These are phyloP conservation scores for Lochmaea capreae DNA, from an alignment of 2,888 invertebrate genomes.

Conservation along the genomic window DNA sequence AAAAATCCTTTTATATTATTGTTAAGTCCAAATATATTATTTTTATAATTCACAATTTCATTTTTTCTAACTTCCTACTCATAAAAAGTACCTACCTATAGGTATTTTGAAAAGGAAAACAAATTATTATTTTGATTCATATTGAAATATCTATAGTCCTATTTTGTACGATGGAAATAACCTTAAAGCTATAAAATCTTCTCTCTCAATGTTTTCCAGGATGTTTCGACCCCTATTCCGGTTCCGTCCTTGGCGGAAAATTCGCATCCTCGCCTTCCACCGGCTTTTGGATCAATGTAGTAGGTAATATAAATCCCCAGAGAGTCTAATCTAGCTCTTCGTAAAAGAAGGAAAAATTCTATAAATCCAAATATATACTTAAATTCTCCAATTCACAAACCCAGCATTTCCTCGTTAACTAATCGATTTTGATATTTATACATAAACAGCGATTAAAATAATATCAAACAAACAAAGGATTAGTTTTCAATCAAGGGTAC, in stretches of 20 bases:
- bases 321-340: constrained; percentile 32
- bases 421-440: not conserved
- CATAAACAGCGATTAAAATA: constrained; percentile 14
- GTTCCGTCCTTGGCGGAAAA: constrained; percentile 19
- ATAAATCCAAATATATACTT: constrained; percentile 14
- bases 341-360: constrained; percentile 18
- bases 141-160: not conserved
- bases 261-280: constrained; percentile 22
- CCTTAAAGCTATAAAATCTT: constrained; percentile 8
- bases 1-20: too few relatives aligned
- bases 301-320: constrained; percentile 38
- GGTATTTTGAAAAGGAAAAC: not conserved
- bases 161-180: constrained; percentile 5
- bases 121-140: not conserved
- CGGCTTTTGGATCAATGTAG: constrained; percentile 42
- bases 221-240: constrained; percentile 14
- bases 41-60: not conserved
- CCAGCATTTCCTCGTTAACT: not conserved
- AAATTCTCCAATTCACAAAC: constrained; percentile 12
- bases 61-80: not conserved
- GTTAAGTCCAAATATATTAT: too few relatives aligned
- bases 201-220: constrained; percentile 4
- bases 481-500: not conserved
- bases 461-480: not conserved
- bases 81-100: too few relatives aligned